A percentile compares a stretch with the other conserved stretches of the same genome.
Conservation (phyloP, 2,888 invertebrate species). For the Cyclophora punctaria region DNA sequence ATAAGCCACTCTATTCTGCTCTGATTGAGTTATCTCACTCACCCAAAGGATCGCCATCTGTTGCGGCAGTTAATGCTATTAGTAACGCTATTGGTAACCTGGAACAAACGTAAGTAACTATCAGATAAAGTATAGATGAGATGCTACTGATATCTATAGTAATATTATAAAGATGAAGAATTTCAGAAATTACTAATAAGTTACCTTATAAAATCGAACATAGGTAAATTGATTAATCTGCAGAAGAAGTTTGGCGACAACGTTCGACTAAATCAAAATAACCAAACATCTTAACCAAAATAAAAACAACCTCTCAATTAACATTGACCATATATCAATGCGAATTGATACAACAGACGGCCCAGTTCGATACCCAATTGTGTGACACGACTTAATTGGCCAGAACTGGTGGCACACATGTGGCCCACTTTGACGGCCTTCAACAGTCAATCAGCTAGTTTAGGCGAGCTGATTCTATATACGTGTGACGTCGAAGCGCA, state of each 20-base stretch:
- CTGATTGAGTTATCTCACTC: too few relatives aligned
- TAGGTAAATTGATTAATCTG: not conserved
- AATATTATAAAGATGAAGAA: not conserved
- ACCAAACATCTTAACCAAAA: not conserved
- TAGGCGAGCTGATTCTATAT: constrained; percentile 19
- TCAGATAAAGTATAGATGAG: too few relatives aligned
- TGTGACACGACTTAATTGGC: constrained; percentile 60
- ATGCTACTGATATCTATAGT: too few relatives aligned
- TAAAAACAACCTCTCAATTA: constrained; percentile 7
- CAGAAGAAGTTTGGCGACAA: not conserved
- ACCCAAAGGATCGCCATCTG: too few relatives aligned
- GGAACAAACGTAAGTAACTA: too few relatives aligned
- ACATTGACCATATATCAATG: constrained; percentile 23
- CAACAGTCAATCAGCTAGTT: constrained; percentile 33
- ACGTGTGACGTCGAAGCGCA: constrained; percentile 11
- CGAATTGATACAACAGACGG: constrained; percentile 32
- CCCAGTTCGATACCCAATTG: constrained; percentile 37
- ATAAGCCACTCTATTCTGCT: too few relatives aligned
- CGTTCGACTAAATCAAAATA: not conserved
- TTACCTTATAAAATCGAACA: not conserved
- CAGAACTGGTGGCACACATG: constrained; percentile 19
- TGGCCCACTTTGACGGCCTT: constrained; percentile 46
- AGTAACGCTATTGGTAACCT: too few relatives aligned
- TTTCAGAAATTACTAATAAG: too few relatives aligned
- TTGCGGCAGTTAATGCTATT: too few relatives aligned